Conservation (phyloP, 1,140 invertebrate genomes). For the Brachionus calyciflorus region DNA sequence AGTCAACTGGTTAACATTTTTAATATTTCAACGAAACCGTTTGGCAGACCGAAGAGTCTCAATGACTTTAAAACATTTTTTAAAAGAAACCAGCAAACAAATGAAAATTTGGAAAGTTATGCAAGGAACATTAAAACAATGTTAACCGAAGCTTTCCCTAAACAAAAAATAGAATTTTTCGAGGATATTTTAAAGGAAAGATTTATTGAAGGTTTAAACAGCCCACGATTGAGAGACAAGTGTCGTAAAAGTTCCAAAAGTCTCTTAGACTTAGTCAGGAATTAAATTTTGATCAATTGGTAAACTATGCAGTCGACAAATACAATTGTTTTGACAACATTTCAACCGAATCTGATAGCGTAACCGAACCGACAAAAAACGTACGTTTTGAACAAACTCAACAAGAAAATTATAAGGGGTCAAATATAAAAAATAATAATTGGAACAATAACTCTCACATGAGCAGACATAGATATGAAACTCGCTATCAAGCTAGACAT, state of each 20-base stretch:
- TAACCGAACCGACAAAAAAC: too few relatives aligned
- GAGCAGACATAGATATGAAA: neutral
- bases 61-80: too few relatives aligned
- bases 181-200: too few relatives aligned
- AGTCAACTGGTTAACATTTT: too few relatives aligned
- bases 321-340: neutral
- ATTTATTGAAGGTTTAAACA: constrained; percentile 7
- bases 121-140: too few relatives aligned
- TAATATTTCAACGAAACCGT: too few relatives aligned
- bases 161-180: too few relatives aligned
- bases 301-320: neutral
- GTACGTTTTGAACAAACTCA: too few relatives aligned
- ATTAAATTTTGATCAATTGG: neutral
- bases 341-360: neutral
- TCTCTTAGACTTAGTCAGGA: neutral
- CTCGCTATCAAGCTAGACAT: neutral
- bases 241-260: constrained; percentile 11
- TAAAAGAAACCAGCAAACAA: too few relatives aligned
- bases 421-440: neutral
- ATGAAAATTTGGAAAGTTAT: too few relatives aligned
- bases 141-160: too few relatives aligned
- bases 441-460: neutral
- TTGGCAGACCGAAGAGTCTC: too few relatives aligned
- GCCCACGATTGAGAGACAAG: neutral
- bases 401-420: neutral